Base-by-base conservation (phyloP, 2,797 vertebrate genomes). In the Chaunax sp. region DNA sequence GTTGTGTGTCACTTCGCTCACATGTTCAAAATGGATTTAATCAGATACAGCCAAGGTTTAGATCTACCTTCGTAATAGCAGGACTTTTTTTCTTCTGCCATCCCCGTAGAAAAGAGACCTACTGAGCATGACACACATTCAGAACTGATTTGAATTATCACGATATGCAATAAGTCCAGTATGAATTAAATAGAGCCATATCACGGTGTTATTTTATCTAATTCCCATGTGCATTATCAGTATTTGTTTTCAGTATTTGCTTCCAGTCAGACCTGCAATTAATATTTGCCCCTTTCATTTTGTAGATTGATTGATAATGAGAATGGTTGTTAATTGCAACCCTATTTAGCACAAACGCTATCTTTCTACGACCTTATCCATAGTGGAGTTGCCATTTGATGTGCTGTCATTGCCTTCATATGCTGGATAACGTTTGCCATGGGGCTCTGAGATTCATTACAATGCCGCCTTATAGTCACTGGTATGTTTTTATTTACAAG, bases 1-100 rank as follows among this genome's bases (percentile, higher is more conserved):
- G 23, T 18, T 26, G 19, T 35, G 12, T 20, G 46, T 58, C 44
- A 25, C 3, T 9, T 11, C 12, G 3, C 33, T 35, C 33, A 8
- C 33, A 35, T 3, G 38, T 33, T 55, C 33, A 41, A 38, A 8
- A 8, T 15, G 4, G 53, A 70, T 56, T 55, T 11, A 66, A 41
- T 38, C 16, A 12, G 28, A 26, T 28, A 26, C 18, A 44, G 44
- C 56, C 40, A 46, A 50, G 50, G 26, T 28, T 40, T n/a, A 45
- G 25, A 30, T 45, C 35, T 37, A 14, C 7, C 12, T 9, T 16
- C n/a, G 1, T 47, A 33, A 43, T 11, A 51, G 26, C n/a, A 20
- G 33, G 3, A 35, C n/a, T n/a, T n/a, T n/a, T n/a, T n/a, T n/a
- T n/a, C n/a, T n/a, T n/a, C n/a, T n/a, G n/a, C n/a, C n/a, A n/a